Conservation (phyloP, 2,888 invertebrate species). For the Noctua janthina region DNA sequence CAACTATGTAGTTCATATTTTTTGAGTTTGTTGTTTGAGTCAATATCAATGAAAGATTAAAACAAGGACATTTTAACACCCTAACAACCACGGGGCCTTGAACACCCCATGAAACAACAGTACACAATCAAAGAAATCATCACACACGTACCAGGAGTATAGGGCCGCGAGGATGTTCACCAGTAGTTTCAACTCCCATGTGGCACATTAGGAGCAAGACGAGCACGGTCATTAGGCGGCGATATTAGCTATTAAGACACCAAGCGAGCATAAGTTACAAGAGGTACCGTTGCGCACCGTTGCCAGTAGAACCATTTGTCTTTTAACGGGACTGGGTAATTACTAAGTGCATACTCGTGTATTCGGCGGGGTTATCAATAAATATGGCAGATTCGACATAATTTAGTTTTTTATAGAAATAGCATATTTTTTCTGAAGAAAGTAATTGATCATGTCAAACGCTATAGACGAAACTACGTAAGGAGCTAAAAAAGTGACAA, state of each 20-base stretch:
- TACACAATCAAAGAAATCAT: constrained; percentile 52
- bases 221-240: constrained; percentile 89
- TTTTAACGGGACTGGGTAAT: constrained; percentile 74
- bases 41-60: not conserved
- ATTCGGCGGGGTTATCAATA: constrained; percentile 58
- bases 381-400: constrained; percentile 12
- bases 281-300: constrained; percentile 77
- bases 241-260: constrained; percentile 90
- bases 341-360: constrained; percentile 64
- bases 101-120: constrained; percentile 8
- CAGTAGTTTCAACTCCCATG: constrained; percentile 76
- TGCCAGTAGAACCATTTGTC: constrained; percentile 78
- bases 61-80: not conserved
- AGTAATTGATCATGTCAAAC: not conserved
- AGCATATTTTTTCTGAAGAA: not conserved
- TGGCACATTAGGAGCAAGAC: constrained; percentile 87
- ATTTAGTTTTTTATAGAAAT: not conserved
- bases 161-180: constrained; percentile 66
- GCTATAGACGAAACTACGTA: not conserved
- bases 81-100: not conserved
- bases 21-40: not conserved
- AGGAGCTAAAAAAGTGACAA: constrained; percentile 11
- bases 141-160: constrained; percentile 62
- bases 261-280: constrained; percentile 79
- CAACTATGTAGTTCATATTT: not conserved